phyloP scores from a whole-genome alignment of 2,113 vertebrate species.

The Lanius ludovicianus region DNA sequence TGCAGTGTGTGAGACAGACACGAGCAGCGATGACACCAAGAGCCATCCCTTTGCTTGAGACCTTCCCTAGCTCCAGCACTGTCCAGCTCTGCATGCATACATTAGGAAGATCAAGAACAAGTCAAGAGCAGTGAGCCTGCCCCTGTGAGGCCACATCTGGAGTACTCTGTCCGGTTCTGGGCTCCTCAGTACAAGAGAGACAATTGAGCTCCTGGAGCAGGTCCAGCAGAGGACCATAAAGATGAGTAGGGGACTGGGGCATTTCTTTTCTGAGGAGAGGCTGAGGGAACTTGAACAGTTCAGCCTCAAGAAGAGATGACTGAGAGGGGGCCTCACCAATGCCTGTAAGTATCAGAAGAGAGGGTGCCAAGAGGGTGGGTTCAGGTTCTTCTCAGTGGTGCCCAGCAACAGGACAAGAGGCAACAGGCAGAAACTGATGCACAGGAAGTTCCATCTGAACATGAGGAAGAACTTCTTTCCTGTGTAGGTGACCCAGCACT shows the following conservation, averaged over 20 bases:
- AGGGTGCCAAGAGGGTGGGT: background rate
- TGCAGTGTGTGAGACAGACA: background rate
- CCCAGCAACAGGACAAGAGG: background rate
- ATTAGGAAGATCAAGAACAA: background rate
- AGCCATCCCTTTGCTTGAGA: background rate
- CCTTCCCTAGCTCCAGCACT: background rate
- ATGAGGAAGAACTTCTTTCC: background rate
- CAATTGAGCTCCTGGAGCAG: accelerated
- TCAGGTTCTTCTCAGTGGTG: background rate
- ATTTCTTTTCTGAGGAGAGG: background rate
- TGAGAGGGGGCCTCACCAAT: background rate
- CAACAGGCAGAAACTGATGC: background rate
- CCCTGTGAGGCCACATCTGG: background rate
- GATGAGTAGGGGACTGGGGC: background rate
- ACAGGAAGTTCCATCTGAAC: background rate
- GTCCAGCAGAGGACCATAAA: background rate
- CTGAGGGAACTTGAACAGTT: background rate
- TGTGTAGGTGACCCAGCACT: accelerated
- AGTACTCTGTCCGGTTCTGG: background rate
- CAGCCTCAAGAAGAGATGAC: background rate
- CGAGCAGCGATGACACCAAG: background rate
- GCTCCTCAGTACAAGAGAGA: background rate
- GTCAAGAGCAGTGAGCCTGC: accelerated
- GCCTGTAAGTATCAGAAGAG: background rate
- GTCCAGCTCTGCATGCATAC: background rate